Conservation (phyloP, 2,888 invertebrate species). For the Seira sanloemensis region DNA sequence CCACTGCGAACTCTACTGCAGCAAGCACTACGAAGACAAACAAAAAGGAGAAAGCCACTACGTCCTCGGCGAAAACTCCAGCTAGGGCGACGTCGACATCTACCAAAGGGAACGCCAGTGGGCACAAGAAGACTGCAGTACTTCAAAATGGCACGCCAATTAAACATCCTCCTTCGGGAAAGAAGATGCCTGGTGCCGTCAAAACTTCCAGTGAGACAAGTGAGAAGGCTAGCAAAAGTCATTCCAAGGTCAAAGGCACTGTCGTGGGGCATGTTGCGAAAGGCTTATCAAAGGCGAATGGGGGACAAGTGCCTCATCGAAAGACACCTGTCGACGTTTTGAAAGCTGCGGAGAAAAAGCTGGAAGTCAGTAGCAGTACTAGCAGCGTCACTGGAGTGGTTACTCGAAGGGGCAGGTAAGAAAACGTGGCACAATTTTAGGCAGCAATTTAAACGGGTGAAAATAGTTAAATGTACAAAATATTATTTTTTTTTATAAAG, state of each 20-base stretch:
- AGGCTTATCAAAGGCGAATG: slow-evolving; percentile 31
- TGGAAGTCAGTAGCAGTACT: slow-evolving; percentile 47
- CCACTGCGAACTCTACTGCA: background rate
- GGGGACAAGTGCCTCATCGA: slow-evolving; percentile 44
- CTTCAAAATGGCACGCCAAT: slow-evolving; percentile 28
- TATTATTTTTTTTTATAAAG: slow-evolving; percentile 22
- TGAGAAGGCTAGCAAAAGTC: slow-evolving; percentile 22
- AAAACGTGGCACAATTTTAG: too few species aligned
- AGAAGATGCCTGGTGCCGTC: slow-evolving; percentile 30
- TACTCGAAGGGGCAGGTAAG: slow-evolving; percentile 49
- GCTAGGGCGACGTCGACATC: background rate
- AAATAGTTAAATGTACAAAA: too few species aligned
- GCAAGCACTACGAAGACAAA: background rate
- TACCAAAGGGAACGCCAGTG: slow-evolving; percentile 8
- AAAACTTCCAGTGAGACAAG: slow-evolving; percentile 12
- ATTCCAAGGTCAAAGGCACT: slow-evolving; percentile 25
- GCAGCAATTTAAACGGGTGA: too few species aligned
- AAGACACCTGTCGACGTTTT: slow-evolving; percentile 19
- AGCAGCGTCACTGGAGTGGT: slow-evolving; percentile 28
- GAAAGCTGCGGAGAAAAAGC: slow-evolving; percentile 40
- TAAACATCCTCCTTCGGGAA: slow-evolving; percentile 23
- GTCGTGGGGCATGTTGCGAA: background rate
- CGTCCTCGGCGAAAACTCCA: background rate
- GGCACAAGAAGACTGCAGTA: slow-evolving; percentile 24
- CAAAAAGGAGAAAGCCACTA: slow-evolving; percentile 32